Base-by-base conservation (phyloP, 1,140 invertebrate species). In the Cardiocondyla obscurior region DNA sequence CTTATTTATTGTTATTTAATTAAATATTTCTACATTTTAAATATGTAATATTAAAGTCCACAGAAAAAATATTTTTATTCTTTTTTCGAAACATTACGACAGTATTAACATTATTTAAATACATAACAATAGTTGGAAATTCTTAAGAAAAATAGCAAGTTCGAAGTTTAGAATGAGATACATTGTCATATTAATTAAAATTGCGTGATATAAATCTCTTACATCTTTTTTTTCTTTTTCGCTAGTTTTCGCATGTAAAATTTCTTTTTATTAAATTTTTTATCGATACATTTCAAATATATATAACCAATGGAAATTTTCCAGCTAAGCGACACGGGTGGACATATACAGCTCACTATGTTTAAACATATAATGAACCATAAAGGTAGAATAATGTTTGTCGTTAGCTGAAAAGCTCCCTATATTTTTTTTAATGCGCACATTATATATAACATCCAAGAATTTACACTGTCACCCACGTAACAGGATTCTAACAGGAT, bases 391-490 rank as follows among this genome's bases (percentile, higher is more conserved):
- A n/a, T n/a, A n/a, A n/a, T n/a, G n/a, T n/a, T n/a, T n/a, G n/a
- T n/a, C n/a, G n/a, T n/a, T n/a, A n/a, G n/a, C n/a, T n/a, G n/a
- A n/a, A n/a, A n/a, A n/a, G n/a, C n/a, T n/a, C n/a, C n/a, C n/a
- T n/a, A n/a, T n/a, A 10, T 22, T 7, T 30, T 70, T 51, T 19
- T 3, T 25, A 39, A 44, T 7, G 33, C n/a, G 3, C 28, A 19
- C 14, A 3, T 22, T 55, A 30, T 58, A 33, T 57, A 72, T 65
- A 77, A 51, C 19, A 53, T 81, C 53, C 73, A 81, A 81, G 25
- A 36, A 73, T 73, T 70, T 73, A 49, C n/a, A 81, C 8, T 33
- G 28, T 19, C 8, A 8, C 6, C 60, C 39, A n/a, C 6, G 5
- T 77, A 53, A 3, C 22, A n/a, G n/a, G 39, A 8, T 67, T 30